Base-by-base conservation (phyloP, 2,888 invertebrate genomes). In the Drosophila nr. perissopoda region DNA sequence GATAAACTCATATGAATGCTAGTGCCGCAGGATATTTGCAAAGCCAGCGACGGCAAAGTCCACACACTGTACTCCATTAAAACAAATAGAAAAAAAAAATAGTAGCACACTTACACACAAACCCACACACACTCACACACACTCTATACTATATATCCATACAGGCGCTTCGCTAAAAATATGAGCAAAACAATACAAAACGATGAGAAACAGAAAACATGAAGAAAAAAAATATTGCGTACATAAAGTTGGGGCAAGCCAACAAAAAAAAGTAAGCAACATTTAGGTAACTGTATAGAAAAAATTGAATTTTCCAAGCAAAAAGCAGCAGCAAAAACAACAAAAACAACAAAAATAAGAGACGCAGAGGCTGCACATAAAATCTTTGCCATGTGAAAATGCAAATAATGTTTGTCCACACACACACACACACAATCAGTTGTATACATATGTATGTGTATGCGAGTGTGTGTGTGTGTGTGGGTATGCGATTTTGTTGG, bases 1-100 rank as follows among this genome's bases (percentile, higher is more conserved):
- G 83, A 85, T 89, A 85, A 86, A 90, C 89, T 85, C 86, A 71
- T 74, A 86, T 90, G 90, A 83, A 90, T 78, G 83, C 71, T 52
- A 71, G 57, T 67, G 89, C 85, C 89, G 81, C 73, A 78, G 85
- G 85, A 83, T 86, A 88, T 88, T 88, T 83, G 87, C 81, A 80
- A 83, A 86, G 72, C 83, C 74, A 74, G 62, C 48, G 58, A 60
- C 70, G 51, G 66, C 51, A 16, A 51, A 76, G 68, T 68, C 62
- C 66, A 58, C 72, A 61, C 65, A 66, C 31, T 42, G 57, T 48
- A 76, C 80, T 84, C 88, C 82, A 89, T 84, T 84, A 89, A 88
- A 88, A 86, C 88, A 85, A 83, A 83, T 86, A 83, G 83, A 70
- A 78, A 80, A 46, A 46, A 73, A 88, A 80, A 70, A 59, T 77